phyloP scores from a whole-genome alignment of 2,113 vertebrate genomes.

The Gorsachius goisagi region DNA sequence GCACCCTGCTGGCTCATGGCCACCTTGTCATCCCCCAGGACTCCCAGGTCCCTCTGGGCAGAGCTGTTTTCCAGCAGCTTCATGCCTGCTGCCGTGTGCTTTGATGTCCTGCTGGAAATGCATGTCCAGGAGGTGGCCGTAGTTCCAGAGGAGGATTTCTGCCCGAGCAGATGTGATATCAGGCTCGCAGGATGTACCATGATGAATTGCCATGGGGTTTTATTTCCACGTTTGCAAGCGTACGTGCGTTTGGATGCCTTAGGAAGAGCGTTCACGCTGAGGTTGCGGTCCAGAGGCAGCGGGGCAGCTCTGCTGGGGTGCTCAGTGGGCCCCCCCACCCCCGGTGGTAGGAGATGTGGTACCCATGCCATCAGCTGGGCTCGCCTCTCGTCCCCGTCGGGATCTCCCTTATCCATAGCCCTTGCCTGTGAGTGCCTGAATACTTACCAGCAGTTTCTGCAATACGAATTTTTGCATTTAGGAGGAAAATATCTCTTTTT shows the following conservation, averaged over 20 bases:
- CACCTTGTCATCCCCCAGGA: no score
- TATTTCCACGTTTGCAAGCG: neutral
- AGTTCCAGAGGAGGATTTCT: neutral
- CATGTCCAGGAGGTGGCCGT: neutral
- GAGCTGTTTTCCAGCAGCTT: no score
- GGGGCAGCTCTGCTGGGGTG: neutral
- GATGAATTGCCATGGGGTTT: neutral
- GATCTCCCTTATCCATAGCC: neutral
- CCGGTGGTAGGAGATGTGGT: neutral
- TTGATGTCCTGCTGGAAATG: neutral
- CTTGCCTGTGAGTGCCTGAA: neutral
- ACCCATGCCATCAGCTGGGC: neutral
- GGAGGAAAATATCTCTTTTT: accelerated
- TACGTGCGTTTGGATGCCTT: accelerated
- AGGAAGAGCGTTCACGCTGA: accelerated
- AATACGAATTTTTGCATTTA: no score
- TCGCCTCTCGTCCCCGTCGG: neutral
- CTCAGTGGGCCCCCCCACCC: no score
- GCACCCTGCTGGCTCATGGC: no score
- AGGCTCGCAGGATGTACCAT: accelerated
- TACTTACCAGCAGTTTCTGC: neutral
- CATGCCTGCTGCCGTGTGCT: neutral
- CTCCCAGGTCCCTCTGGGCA: no score
- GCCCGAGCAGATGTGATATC: neutral
- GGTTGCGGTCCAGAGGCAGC: accelerated